Evolutionary conservation across 2,888 invertebrate genomes (phyloP).

Genomic region (Cosmorhoe ocellata): DNA sequence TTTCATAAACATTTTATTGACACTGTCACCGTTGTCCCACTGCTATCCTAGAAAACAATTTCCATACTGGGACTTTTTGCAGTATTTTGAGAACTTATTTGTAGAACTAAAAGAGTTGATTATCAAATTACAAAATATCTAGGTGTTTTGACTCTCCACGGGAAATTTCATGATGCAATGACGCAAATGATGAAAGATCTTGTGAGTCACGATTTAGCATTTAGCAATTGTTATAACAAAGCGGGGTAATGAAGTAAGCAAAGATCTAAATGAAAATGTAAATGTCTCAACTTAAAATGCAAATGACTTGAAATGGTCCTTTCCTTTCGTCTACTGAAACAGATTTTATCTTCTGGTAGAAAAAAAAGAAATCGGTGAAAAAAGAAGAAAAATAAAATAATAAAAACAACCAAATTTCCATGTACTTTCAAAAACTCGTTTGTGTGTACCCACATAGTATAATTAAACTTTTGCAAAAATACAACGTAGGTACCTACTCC

Average conservation of each 20-base stretch:
- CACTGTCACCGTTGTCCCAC: too few relatives aligned
- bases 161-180: not conserved
- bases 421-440: not conserved
- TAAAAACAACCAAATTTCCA: not conserved
- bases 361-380: slow-evolving; percentile 12
- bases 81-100: too few relatives aligned
- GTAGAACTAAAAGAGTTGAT: not conserved
- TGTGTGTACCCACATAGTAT: not conserved
- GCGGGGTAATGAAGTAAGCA: slow-evolving; percentile 28
- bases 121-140: too few relatives aligned
- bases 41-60: not conserved
- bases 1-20: too few relatives aligned
- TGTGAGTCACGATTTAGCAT: slow-evolving; percentile 7
- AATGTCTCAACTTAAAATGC: slow-evolving; percentile 37
- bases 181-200: not conserved
- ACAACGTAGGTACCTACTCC: too few relatives aligned
- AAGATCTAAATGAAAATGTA: slow-evolving; percentile 38
- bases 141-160: not conserved
- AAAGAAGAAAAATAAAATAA: not conserved
- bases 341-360: slow-evolving; percentile 19
- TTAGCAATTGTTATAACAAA: slow-evolving; percentile 15
- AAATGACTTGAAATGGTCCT: slow-evolving; percentile 33
- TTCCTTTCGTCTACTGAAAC: slow-evolving; percentile 26
- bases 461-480: not conserved
- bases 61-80: too few relatives aligned